Evolutionary conservation across 1,140 invertebrate genomes (phyloP).

Genomic region (Drosophila chauvacae): DNA sequence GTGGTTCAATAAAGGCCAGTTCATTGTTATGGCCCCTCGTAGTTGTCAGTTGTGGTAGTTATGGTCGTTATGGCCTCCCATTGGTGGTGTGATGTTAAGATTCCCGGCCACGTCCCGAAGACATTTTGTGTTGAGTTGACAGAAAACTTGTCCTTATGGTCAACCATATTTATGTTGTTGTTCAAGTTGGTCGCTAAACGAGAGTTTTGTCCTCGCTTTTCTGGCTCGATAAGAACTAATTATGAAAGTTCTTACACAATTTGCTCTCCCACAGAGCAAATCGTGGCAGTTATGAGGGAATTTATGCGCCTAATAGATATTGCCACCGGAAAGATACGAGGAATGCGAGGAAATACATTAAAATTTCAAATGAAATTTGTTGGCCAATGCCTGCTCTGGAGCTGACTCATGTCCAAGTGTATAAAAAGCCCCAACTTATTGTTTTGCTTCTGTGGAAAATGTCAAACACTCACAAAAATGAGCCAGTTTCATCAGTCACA

Average conservation of each 20-base stretch:
- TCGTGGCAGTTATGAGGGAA: slow-evolving; percentile 1
- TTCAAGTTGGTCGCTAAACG: slow-evolving; percentile 41
- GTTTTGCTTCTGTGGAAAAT: slow-evolving; percentile 21
- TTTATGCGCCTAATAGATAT: slow-evolving; percentile 23
- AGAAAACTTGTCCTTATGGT: slow-evolving; percentile 49
- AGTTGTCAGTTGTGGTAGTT: slow-evolving; percentile 29
- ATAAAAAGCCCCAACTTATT: slow-evolving; percentile 14
- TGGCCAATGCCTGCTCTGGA: slow-evolving; percentile 9
- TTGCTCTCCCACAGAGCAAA: slow-evolving; percentile 2
- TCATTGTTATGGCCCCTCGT: slow-evolving; percentile 40
- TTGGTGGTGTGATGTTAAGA: slow-evolving; percentile 28
- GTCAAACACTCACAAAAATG: slow-evolving; percentile 29
- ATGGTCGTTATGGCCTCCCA: slow-evolving; percentile 23
- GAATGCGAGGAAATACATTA: slow-evolving; percentile 24
- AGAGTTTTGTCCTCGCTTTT: slow-evolving; percentile 41
- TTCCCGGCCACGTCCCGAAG: slow-evolving; percentile 33
- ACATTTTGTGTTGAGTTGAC: slow-evolving; percentile 52
- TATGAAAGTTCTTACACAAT: slow-evolving; percentile 43
- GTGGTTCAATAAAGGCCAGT: slow-evolving; percentile 33
- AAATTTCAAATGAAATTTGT: slow-evolving; percentile 43
- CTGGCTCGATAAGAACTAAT: slow-evolving; percentile 48
- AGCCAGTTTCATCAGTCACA: background rate
- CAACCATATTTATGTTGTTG: slow-evolving; percentile 46
- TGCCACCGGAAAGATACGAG: slow-evolving; percentile 24
- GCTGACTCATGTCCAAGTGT: slow-evolving; percentile 26